A percentile compares a stretch with the other conserved stretches of the same genome.
phyloP scores from a whole-genome alignment of 1,140 invertebrate species.

The Lineus longissimus region DNA sequence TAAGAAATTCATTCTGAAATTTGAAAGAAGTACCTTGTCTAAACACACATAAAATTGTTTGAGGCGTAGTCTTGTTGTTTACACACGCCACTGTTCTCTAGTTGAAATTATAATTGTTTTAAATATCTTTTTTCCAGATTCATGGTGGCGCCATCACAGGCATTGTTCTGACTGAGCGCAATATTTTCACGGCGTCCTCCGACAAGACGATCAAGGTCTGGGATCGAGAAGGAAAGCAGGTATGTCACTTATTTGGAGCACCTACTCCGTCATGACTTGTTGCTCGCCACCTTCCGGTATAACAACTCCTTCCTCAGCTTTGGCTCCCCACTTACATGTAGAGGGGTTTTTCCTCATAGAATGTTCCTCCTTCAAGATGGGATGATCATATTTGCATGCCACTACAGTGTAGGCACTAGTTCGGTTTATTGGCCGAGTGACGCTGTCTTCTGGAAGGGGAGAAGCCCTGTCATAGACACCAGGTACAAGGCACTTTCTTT shows the following conservation, averaged over 20 bases:
- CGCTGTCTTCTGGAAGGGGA: too few species aligned
- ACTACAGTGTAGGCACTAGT: too few species aligned
- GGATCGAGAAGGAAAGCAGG: constrained; percentile 23
- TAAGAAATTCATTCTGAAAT: too few species aligned
- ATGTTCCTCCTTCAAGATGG: too few species aligned
- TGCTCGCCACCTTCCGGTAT: not conserved
- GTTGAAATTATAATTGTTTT: not conserved
- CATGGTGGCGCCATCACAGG: constrained; percentile 22
- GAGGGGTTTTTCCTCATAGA: too few species aligned
- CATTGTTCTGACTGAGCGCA: constrained; percentile 11
- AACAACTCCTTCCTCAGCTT: not conserved
- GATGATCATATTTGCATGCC: too few species aligned
- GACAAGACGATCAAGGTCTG: constrained; percentile 37
- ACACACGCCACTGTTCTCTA: not conserved
- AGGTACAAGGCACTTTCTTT: too few species aligned
- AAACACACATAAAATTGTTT: constrained; percentile 10
- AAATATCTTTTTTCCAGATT: constrained; percentile 21
- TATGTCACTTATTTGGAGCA: constrained; percentile 8
- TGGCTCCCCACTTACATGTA: too few species aligned
- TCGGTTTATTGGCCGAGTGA: too few species aligned
- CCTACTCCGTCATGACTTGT: not conserved
- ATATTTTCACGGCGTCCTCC: constrained; percentile 26
- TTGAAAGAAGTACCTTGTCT: too few species aligned
- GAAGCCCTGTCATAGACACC: too few species aligned
- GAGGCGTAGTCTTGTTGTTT: constrained; percentile 1